Conservation (phyloP, 2,888 invertebrate genomes). For the Priocnemis perturbator region DNA sequence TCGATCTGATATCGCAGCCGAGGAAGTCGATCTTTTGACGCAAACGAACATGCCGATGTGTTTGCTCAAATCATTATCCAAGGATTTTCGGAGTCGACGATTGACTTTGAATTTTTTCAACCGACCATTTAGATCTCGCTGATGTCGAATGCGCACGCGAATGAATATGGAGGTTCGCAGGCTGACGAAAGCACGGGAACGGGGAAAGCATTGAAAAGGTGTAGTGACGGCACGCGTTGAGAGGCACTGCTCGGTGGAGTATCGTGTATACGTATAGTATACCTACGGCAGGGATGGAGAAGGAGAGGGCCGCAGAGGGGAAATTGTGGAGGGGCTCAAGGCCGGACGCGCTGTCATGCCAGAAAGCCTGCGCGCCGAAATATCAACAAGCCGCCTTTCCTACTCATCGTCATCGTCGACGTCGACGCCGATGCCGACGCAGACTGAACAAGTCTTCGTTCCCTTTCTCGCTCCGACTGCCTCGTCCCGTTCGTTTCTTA, state of each 20-base stretch:
- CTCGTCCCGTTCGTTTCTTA: background rate
- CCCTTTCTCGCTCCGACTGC: background rate
- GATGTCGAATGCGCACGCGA: too few species aligned
- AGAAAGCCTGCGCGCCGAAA: slow-evolving; percentile 64
- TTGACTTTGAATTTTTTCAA: background rate
- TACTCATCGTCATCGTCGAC: slow-evolving; percentile 12
- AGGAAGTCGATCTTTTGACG: too few species aligned
- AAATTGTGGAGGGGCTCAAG: slow-evolving; percentile 64
- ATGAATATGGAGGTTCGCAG: background rate
- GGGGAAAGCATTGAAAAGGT: too few species aligned
- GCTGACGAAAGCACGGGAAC: background rate
- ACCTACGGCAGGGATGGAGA: slow-evolving; percentile 37
- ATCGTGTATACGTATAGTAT: slow-evolving; percentile 49
- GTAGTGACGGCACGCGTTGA: slow-evolving; percentile 32
- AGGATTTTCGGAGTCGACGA: slow-evolving; percentile 16
- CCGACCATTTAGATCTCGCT: too few species aligned
- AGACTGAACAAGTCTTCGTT: too few species aligned
- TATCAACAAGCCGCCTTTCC: slow-evolving; percentile 61
- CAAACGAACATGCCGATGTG: too few species aligned
- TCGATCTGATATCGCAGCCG: slow-evolving; percentile 38
- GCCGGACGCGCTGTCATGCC: slow-evolving; percentile 70
- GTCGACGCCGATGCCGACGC: background rate
- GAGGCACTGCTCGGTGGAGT: slow-evolving; percentile 51
- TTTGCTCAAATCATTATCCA: too few species aligned
- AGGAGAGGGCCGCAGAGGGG: slow-evolving; percentile 37